A percentile compares a stretch with the other conserved stretches of the same genome.
These are phyloP conservation scores for Noctua janthina DNA, from an alignment of 2,888 invertebrate genomes.

Conservation along the genomic window DNA sequence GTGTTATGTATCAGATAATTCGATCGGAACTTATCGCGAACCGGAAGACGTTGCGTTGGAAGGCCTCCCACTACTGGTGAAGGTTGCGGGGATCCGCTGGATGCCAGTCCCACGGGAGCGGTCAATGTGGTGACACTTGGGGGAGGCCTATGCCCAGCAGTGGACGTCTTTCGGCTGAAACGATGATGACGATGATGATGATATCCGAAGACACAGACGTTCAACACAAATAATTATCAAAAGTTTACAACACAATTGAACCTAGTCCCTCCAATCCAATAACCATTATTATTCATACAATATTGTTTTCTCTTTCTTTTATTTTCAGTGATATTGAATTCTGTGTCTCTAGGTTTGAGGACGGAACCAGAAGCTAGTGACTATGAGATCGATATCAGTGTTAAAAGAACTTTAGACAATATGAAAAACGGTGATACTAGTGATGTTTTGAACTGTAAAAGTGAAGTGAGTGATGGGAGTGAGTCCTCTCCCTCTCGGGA, in stretches of 20 bases:
- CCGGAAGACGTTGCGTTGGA: too few species aligned
- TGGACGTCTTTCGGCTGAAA: too few species aligned
- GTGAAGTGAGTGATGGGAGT: conserved; percentile 84
- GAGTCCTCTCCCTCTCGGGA: conserved; percentile 83
- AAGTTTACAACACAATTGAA: conserved; percentile 54
- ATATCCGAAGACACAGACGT: too few species aligned
- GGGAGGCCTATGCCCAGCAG: too few species aligned
- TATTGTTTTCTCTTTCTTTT: conserved; percentile 83
- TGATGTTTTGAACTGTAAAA: conserved; percentile 87
- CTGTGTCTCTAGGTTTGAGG: conserved; percentile 90
- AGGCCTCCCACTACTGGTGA: too few species aligned
- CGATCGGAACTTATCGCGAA: too few species aligned
- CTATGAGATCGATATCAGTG: conserved; percentile 88
- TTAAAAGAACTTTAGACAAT: conserved; percentile 89
- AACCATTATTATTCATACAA: conserved; percentile 76
- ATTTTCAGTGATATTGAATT: conserved; percentile 90
- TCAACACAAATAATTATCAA: conserved; percentile 38
- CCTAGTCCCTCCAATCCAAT: conserved; percentile 63
- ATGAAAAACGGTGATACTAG: conserved; percentile 89
- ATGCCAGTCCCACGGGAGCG: too few species aligned
- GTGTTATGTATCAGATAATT: not conserved
- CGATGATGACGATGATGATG: too few species aligned
- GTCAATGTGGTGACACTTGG: too few species aligned
- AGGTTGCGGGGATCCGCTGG: too few species aligned
- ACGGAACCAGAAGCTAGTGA: conserved; percentile 89